Evolutionary conservation across 2,113 vertebrate species (phyloP), one percentile per base, ranked within the genome.

Genomic region (Serilophus lunatus): DNA sequence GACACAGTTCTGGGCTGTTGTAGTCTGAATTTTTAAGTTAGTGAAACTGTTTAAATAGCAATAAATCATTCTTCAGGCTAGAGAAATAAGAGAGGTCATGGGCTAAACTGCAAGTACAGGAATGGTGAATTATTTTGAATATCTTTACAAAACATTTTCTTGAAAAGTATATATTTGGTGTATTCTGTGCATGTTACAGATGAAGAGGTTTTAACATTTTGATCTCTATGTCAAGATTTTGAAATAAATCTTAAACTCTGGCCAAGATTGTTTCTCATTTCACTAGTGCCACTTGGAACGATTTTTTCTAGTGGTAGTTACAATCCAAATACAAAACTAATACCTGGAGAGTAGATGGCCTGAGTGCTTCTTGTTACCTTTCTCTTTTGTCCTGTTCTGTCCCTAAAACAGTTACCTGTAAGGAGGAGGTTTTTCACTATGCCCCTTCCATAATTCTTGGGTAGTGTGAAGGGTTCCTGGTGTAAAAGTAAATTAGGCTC

Each of bases 201-300:
- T 86, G 80, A 96, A 87, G 75, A 92, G n/a, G 31, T 92, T 93
- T 93, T 69, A 81, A 54, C 33, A 16, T 93, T 81, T 92, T 81
- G 49, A 79, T 82, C 70, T 82, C 35, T 6, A 7, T 19, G 5
- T 53, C 40, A 71, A 33, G 68, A 70, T n/a, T 63, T 93, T 84
- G 26, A 85, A 96, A 87, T 95, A 82, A 91, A 72, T 82, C 28
- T 61, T 5, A 9, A 72, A 65, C 42, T 23, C 50, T 66, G 40
- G 44, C 66, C 53, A 78, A 45, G 25, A 23, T 25, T 29, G 18
- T 63, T 51, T 16, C 47, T 78, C 36, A 9, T 35, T 84, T 90
- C 25, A 12, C 38, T 54, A 25, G 31, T 35, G 63, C 26, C n/a
- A 7, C 66, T 82, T 72, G n/a, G 47, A 45, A 74, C 31, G 38